These are phyloP conservation scores for Scrobipalpa atriplicella DNA, from an alignment of 2,888 invertebrate species.

Conservation along the genomic window DNA sequence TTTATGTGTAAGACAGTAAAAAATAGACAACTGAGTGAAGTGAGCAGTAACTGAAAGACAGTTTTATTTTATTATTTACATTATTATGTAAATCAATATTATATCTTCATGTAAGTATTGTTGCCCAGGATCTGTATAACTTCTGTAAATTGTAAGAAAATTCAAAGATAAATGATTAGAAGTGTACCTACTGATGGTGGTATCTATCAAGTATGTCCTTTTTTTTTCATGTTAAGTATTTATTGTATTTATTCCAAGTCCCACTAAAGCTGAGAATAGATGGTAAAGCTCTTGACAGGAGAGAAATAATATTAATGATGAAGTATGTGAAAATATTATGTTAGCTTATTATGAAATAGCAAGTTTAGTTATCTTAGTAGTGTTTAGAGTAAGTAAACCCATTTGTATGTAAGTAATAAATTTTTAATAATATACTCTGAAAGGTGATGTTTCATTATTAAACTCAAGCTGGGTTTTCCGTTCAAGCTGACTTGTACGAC, in stretches of 20 bases:
- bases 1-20: constrained; percentile 39
- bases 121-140: constrained; percentile 60
- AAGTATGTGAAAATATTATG: constrained; percentile 73
- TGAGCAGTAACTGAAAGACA: constrained; percentile 12
- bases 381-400: constrained; percentile 74
- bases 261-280: constrained; percentile 64
- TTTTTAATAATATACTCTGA: constrained; percentile 68
- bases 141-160: constrained; percentile 71
- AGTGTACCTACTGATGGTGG: constrained; percentile 47
- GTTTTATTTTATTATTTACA: constrained; percentile 10
- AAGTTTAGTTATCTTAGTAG: constrained; percentile 66
- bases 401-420: constrained; percentile 79
- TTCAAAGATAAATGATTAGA: constrained; percentile 69
- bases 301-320: constrained; percentile 53
- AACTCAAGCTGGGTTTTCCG: too few relatives aligned
- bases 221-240: constrained; percentile 71
- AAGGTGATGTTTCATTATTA: neutral
- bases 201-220: constrained; percentile 61
- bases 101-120: constrained; percentile 42
- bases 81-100: constrained; percentile 33
- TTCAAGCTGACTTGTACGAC: too few relatives aligned
- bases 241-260: constrained; percentile 77
- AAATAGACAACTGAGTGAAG: constrained; percentile 9
- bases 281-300: constrained; percentile 55
- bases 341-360: constrained; percentile 74